phyloP scores from a whole-genome alignment of 2,797 vertebrate species.

The Adelosebastes latens region DNA sequence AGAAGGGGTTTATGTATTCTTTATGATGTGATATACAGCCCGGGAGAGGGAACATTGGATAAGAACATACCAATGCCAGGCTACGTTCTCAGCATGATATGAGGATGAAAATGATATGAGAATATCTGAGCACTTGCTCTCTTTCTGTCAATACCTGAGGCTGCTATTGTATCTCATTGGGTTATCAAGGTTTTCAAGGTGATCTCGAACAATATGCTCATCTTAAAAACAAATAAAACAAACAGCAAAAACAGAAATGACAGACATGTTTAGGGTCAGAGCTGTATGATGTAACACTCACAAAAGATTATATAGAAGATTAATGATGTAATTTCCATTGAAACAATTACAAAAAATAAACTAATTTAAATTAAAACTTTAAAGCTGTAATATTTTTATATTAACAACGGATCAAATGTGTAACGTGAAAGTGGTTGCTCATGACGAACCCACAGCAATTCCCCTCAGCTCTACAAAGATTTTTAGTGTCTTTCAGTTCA shows the following conservation, averaged over 20 bases:
- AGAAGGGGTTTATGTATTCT: constrained; percentile 80
- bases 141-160: constrained; percentile 75
- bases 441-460: background rate
- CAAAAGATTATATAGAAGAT: background rate
- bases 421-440: background rate
- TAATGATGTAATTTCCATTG: background rate
- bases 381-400: background rate
- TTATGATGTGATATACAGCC: constrained; percentile 84
- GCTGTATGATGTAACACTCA: background rate
- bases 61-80: constrained; percentile 80
- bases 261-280: background rate
- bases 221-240: constrained; percentile 1
- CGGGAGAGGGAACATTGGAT: constrained; percentile 78
- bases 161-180: constrained; percentile 53
- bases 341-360: background rate
- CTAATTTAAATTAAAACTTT: background rate
- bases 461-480: background rate
- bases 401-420: background rate
- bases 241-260: constrained; percentile 9
- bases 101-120: constrained; percentile 77
- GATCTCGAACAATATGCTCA: constrained; percentile 28
- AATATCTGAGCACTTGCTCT: constrained; percentile 61
- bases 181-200: constrained; percentile 39
- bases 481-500: background rate
- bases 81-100: constrained; percentile 78